Base-by-base conservation (phyloP, 2,113 vertebrate species). In the Eonycteris spelaea region DNA sequence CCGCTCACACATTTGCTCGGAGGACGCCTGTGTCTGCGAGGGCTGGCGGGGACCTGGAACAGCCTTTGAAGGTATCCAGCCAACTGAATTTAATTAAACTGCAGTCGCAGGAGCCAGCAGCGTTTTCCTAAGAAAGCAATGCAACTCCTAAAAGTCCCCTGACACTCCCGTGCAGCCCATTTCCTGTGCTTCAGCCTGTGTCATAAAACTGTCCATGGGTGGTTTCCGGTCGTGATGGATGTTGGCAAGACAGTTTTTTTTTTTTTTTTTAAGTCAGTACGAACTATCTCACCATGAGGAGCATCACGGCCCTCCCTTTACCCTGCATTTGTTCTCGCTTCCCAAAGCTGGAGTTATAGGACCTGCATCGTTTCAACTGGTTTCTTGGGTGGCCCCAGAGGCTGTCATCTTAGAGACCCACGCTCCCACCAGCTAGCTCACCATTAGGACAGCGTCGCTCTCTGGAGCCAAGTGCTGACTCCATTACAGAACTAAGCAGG, bases 81-180 rank as follows among this genome's bases (percentile, higher is more conserved):
- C 95, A 84, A 91, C 67, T 95, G 92, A 67, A 65, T 97, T 94
- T 92, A 94, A 96, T 96, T 95, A 95, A 90, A 70, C 86, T n/a
- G n/a, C 74, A 53, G 4, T 35, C 86, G 82, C 30, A 3, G 95
- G 75, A 97, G 88, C 96, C 95, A 85, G 93, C 48, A n/a, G 67
- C 74, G 6, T 93, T 82, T 86, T 93, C 93, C 90, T 93, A 61
- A 96, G 96, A 89, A 97, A 96, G 94, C 70, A 48, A 53, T 7
- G 70, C 86, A 26, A 15, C 84, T 53, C 71, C 84, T 28, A 21
- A 75, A 94, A 73, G 94, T 86, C 71, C 90, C 92, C 74, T 21
- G 53, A 63, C 63, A 12, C 83, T 51, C 57, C 48, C 1, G 0
- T 4, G 53, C 65, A 40, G 77, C 93, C 86, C 75, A 16, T 30